Percentiles rank a stretch among this genome's conserved stretches.
These are phyloP conservation scores for Xylota segnis DNA, from an alignment of 2,888 invertebrate genomes.

Conservation along the genomic window DNA sequence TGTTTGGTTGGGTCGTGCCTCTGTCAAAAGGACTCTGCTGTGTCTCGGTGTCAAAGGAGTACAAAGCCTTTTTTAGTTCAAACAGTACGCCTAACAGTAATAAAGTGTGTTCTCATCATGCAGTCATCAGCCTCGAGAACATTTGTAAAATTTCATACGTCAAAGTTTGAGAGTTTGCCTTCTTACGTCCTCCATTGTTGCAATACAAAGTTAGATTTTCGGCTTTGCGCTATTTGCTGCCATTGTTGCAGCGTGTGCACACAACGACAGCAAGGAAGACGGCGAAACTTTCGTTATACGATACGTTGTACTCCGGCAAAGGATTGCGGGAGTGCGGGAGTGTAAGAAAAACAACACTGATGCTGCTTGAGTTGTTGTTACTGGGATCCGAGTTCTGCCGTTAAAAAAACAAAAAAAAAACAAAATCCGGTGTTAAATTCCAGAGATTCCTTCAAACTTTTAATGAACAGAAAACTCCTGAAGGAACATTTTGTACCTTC, in stretches of 20 bases:
- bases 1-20: constrained; percentile 5
- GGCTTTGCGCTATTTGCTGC: constrained; percentile 50
- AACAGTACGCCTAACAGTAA: constrained; percentile 10
- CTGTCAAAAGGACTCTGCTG: not conserved
- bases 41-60: constrained; percentile 1
- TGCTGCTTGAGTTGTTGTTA: constrained; percentile 41
- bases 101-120: constrained; percentile 39
- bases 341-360: not conserved
- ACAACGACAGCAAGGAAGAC: constrained; percentile 42
- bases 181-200: not conserved
- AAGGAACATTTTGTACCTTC: constrained; percentile 72
- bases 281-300: constrained; percentile 62
- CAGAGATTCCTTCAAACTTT: constrained; percentile 71
- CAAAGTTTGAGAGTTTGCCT: constrained; percentile 33
- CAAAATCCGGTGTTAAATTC: constrained; percentile 69
- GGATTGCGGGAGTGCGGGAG: constrained; percentile 2
- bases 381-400: constrained; percentile 23
- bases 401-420: too few species aligned
- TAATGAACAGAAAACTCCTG: constrained; percentile 76
- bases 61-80: constrained; percentile 3
- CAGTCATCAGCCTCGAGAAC: constrained; percentile 49
- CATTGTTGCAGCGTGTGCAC: constrained; percentile 54
- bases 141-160: constrained; percentile 44
- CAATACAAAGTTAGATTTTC: constrained; percentile 43
- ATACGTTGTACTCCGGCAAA: constrained; percentile 48